Percentiles rank a stretch among this genome's conserved stretches.
Conservation (phyloP, 1,140 invertebrate genomes). For the Vanessa tameamea region DNA sequence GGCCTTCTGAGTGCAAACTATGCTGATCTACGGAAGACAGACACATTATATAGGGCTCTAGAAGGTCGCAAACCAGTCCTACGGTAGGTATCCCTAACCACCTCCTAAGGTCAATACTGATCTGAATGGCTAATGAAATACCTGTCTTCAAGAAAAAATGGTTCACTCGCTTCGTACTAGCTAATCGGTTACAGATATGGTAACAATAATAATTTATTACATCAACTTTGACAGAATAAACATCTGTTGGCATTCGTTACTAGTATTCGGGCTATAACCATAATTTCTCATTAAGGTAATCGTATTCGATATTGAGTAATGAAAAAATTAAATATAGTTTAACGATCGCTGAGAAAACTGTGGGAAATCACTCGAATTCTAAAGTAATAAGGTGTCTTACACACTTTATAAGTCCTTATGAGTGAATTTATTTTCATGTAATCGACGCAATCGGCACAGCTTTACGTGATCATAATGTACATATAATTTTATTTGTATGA, state of each 20-base stretch:
- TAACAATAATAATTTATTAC: conserved; percentile 56
- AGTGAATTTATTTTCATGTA: too few relatives aligned
- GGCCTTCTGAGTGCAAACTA: conserved; percentile 75
- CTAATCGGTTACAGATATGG: conserved; percentile 48
- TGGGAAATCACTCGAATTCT: not conserved
- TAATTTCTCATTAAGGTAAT: conserved; percentile 12
- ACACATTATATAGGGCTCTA: conserved; percentile 63
- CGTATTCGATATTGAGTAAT: not conserved
- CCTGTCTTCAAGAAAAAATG: conserved; percentile 54
- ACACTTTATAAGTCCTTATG: not conserved
- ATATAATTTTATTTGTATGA: too few relatives aligned
- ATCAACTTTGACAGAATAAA: conserved; percentile 32
- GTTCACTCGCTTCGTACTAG: conserved; percentile 33
- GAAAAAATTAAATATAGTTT: not conserved
- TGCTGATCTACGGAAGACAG: conserved; percentile 56
- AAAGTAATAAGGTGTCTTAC: not conserved
- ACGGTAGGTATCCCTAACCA: conserved; percentile 45
- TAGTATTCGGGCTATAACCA: conserved; percentile 24
- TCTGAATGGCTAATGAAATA: conserved; percentile 67
- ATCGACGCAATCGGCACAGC: too few relatives aligned
- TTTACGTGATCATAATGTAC: too few relatives aligned
- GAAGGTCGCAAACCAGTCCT: conserved; percentile 63
- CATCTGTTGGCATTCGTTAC: conserved; percentile 16
- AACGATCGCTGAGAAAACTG: not conserved
- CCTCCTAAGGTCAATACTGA: conserved; percentile 60